Base-by-base conservation (phyloP, 2,888 invertebrate genomes). In the Hololepta plana region DNA sequence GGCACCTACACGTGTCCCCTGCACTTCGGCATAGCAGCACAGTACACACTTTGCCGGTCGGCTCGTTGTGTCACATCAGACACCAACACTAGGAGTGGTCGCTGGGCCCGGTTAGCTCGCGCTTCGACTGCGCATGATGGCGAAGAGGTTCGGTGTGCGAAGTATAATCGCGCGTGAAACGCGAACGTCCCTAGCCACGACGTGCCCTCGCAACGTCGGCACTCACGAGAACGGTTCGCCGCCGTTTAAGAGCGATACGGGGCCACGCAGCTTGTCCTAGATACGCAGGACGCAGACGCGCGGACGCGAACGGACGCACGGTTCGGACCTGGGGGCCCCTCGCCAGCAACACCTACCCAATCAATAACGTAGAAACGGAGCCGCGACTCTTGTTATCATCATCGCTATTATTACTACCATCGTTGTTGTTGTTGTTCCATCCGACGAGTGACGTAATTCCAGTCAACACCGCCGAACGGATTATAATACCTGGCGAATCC, bases 241-340 rank as follows among this genome's bases (percentile, higher is more conserved):
- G n/a, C n/a, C n/a, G n/a, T n/a, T n/a, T n/a, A n/a, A n/a, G n/a
- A n/a, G n/a, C n/a, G n/a, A n/a, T 47, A 35, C 51, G 47, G 46
- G 31, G 23, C 29, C 45, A 45, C 43, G 42, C 47, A 42, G 34
- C 33, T 39, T 36, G 40, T 38, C 39, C 39, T 35, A 37, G 28
- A 37, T 37, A 36, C 33, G 38, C 32, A 25, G 38, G 38, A 47
- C 51, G 51, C 47, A 51, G 51, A 49, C 55, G 58, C 59, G n/a
- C n/a, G n/a, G n/a, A n/a, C n/a, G n/a, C n/a, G n/a, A n/a, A n/a
- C n/a, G n/a, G n/a, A n/a, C n/a, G n/a, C n/a, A n/a, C n/a, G n/a
- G n/a, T n/a, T n/a, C n/a, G 55, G 55, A 54, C 60, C 57, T 55
- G 58, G 57, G 47, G 40, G n/a, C n/a, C n/a, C n/a, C n/a, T 47